Evolutionary conservation across 1,140 invertebrate species (phyloP).

Genomic region (Theocolax elegans): DNA sequence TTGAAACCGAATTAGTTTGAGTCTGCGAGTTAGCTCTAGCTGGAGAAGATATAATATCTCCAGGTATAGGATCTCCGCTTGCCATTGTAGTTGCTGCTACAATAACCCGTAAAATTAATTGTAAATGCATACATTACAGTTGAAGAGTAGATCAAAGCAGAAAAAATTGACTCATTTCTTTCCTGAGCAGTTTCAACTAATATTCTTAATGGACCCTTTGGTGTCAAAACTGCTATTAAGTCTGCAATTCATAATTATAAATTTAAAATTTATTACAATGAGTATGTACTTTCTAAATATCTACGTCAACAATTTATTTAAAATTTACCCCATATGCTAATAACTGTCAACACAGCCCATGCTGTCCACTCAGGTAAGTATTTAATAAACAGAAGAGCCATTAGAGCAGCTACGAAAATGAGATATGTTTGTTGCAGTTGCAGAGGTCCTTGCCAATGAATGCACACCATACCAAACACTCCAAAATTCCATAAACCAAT

Average conservation of each 20-base stretch:
- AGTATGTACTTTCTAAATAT: no score
- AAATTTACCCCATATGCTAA: slow-evolving; percentile 94
- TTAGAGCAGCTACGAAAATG: slow-evolving; percentile 95
- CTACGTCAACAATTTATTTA: background rate
- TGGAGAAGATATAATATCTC: slow-evolving; percentile 53
- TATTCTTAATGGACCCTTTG: slow-evolving; percentile 95
- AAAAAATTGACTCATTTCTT: slow-evolving; percentile 98
- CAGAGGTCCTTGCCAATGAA: slow-evolving; percentile 98
- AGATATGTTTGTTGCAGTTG: slow-evolving; percentile 95
- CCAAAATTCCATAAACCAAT: slow-evolving; percentile 99
- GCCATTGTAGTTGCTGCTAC: slow-evolving; percentile 64
- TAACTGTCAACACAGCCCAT: slow-evolving; percentile 95
- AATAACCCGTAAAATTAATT: slow-evolving; percentile 64
- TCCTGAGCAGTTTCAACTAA: slow-evolving; percentile 99
- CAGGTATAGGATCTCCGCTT: slow-evolving; percentile 54
- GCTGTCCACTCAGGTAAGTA: slow-evolving; percentile 99
- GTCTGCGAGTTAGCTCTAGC: slow-evolving; percentile 52
- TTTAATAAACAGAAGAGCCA: slow-evolving; percentile 99
- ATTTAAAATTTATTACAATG: slow-evolving; percentile 6
- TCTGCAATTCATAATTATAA: slow-evolving; percentile 71
- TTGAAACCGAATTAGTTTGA: slow-evolving; percentile 54
- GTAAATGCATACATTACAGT: slow-evolving; percentile 80
- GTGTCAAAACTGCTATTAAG: slow-evolving; percentile 96
- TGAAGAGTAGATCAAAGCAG: slow-evolving; percentile 98
- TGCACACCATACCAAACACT: slow-evolving; percentile 96